Evolutionary conservation across 1,140 invertebrate genomes (phyloP), one percentile per base, ranked within the genome.

Genomic region (Zaprionus gabonicus): DNA sequence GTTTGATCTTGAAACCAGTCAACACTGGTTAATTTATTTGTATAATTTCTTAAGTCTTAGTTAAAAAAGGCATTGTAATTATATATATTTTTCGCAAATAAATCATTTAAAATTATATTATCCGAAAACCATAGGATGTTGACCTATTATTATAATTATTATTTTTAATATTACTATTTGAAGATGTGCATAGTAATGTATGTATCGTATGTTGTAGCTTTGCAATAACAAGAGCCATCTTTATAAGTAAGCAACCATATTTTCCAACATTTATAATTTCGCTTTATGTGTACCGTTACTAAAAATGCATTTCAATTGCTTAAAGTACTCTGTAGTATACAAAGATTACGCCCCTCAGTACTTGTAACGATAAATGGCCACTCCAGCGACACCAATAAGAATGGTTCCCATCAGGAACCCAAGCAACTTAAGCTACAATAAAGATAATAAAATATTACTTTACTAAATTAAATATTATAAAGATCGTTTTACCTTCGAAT

Each of bases 361-460:
- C 93, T 95, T 95, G 91, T 95, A 94, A 71, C 94, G 93, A 88
- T 95, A 95, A 58, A 94, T 94, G 5, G 94, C 93, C 10, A 95
- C 93, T 49, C 94, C 95, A 56, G 94, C 94, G 57, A 95, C 93
- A 17, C 94, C 94, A 81, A 95, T 93, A 41, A 94, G 85, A 58
- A 95, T 90, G 49, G 94, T 94, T n/a, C 95, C 93, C 76, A 95
- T 93, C 38, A 95, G 73, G 70, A 94, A 95, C 3, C 94, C 94
- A 92, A 94, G 94, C 66, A 95, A 74, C 46, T 94, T 92, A 59
- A 95, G 93, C 94, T 95, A 76, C 23, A 92, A 51, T 1, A 17
- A 51, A 51, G 38, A 15, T 44, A 5, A 58, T 53, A 6, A 28
- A 1, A 46, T 46, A 31, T 1, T 17, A 31, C 27, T 7, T 6